These are phyloP conservation scores for Laterallus jamaicensis DNA, from an alignment of 2,113 vertebrate species.

Conservation along the genomic window DNA sequence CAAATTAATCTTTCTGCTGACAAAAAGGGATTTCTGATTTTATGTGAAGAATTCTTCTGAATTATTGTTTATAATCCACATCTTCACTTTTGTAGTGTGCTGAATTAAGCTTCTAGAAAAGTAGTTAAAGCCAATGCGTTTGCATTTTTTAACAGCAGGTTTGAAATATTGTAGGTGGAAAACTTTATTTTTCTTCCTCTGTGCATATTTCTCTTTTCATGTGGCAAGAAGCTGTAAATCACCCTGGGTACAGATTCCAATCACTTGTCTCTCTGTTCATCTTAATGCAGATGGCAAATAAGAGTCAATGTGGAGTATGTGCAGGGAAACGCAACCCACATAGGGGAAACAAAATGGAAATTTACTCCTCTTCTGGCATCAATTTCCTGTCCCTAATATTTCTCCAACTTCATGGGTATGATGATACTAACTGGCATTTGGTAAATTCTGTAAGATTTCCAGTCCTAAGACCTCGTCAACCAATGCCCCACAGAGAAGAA, in stretches of 20 bases:
- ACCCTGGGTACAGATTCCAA: not conserved
- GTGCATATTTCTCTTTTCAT: not conserved
- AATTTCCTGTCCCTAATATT: not conserved
- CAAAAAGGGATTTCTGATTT: not conserved
- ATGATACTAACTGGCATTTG: not conserved
- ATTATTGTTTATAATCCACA: not conserved
- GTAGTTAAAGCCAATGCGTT: not conserved
- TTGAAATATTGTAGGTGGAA: not conserved
- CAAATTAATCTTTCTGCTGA: fast-evolving
- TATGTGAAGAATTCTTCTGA: not conserved
- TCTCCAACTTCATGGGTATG: not conserved
- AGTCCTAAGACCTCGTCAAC: not conserved
- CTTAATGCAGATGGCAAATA: not conserved
- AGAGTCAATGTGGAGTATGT: not conserved
- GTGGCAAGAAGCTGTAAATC: not conserved
- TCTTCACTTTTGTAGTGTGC: not conserved
- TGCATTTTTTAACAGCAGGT: not conserved
- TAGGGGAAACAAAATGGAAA: not conserved
- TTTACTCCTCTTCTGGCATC: not conserved
- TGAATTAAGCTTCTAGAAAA: not conserved
- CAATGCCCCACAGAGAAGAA: not conserved
- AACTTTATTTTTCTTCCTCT: not conserved
- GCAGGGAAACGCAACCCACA: not conserved
- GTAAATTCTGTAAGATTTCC: not conserved
- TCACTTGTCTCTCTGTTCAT: not conserved